Evolutionary conservation across 2,797 vertebrate genomes (phyloP), one percentile per base, ranked within the genome.

Genomic region (Characodon lateralis): DNA sequence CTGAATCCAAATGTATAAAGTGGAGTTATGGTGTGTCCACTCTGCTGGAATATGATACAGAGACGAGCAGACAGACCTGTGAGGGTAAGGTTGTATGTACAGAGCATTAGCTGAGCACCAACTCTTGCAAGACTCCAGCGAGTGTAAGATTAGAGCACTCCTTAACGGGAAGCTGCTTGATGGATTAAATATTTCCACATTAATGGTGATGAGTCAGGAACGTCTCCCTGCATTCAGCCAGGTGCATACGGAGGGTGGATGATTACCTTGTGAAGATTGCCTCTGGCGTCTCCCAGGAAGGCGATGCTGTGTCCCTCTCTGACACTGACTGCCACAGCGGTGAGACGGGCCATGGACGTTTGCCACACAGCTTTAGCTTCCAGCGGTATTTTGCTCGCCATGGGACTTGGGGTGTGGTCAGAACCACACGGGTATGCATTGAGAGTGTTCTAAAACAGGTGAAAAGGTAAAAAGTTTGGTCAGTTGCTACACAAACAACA

Each of bases 381-480:
- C 85, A 98, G 89, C 0, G 98, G 94, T 0, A 94, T 81, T 1
- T 93, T 93, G 91, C 97, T 98, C 31, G 98, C 98, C 97, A 99
- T 98, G 0, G 98, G 98, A 87, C 98, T 99, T 13, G 98, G 98
- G 1, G 98, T 99, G 94, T 99, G 98, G 93, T 99, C 98, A 13
- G 97, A 98, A 74, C 98, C 98, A 55, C 98, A 99, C 0, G 98
- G 97, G 80, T 98, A 99, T 0, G 97, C 97, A 51, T 97, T 97
- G 13, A 99, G 87, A 2, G 98, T 99, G 76, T 99, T 98, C 98
- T 99, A 66, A 26, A 80, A 80, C 46, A 89, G 3, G 51, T 22
- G 18, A 61, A 24, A 48, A 41, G 50, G 55, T 22, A 72, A 48
- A 73, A 13, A 24, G n/a, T 79, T 56, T 41, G 6, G 28, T 84